Conservation (phyloP, 2,888 invertebrate species). For the Coelopa pilipes region DNA sequence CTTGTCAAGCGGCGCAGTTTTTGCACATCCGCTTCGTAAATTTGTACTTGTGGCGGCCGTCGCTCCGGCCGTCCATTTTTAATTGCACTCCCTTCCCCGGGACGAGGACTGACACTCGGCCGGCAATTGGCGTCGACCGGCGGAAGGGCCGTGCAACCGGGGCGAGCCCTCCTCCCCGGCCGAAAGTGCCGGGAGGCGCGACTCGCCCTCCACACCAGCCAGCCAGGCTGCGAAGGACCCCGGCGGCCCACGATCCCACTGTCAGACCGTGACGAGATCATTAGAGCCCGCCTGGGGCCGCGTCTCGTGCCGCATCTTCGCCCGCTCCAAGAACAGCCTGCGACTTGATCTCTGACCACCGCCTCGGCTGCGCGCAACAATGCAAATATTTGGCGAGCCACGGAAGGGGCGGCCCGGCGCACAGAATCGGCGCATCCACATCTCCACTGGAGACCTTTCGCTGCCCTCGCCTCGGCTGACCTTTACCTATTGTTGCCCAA, state of each 20-base stretch:
- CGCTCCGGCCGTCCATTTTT: slow-evolving; percentile 39
- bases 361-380: slow-evolving; percentile 14
- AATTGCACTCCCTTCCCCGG: not conserved
- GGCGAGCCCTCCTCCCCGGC: not conserved
- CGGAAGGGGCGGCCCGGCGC: not conserved
- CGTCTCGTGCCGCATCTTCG: no score
- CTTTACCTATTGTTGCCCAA: slow-evolving; percentile 14
- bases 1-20: slow-evolving; percentile 55
- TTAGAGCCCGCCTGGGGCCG: no score
- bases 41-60: slow-evolving; percentile 5
- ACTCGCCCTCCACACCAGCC: not conserved
- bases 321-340: not conserved
- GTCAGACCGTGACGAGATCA: no score
- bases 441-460: slow-evolving; percentile 10
- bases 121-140: not conserved
- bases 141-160: not conserved
- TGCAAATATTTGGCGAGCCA: slow-evolving; percentile 25
- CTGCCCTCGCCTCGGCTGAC: not conserved
- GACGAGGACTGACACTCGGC: not conserved
- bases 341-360: slow-evolving; percentile 18
- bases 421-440: not conserved
- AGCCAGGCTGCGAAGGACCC: no score
- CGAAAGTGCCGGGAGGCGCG: not conserved
- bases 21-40: slow-evolving; percentile 43
- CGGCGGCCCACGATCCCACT: no score